These are phyloP conservation scores for Arenaria interpres DNA, from an alignment of 2,113 vertebrate species.

Conservation along the genomic window DNA sequence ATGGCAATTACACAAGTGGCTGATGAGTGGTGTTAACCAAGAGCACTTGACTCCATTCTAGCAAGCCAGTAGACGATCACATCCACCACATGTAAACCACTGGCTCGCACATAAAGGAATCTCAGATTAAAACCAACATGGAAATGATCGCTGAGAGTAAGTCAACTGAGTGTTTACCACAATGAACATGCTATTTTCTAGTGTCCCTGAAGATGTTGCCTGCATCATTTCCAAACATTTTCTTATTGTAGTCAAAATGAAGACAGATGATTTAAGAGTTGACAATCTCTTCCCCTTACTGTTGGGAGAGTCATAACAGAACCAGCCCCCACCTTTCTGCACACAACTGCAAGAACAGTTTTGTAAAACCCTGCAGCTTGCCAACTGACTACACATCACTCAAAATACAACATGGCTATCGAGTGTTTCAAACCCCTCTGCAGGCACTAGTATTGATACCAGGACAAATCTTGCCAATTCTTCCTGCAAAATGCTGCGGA, in stretches of 20 bases:
- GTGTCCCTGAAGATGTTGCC: neutral
- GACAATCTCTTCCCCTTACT: neutral
- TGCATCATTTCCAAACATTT: neutral
- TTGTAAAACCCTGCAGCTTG: neutral
- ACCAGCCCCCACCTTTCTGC: conserved; percentile 1
- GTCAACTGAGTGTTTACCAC: neutral
- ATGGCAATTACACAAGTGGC: neutral
- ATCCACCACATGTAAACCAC: neutral
- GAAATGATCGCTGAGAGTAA: neutral
- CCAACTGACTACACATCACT: neutral
- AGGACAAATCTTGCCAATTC: neutral
- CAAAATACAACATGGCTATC: neutral
- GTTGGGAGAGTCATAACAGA: conserved; percentile 11
- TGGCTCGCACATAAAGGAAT: neutral
- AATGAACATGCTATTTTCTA: neutral
- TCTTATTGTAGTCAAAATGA: neutral
- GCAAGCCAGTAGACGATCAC: neutral
- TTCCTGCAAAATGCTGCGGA: neutral
- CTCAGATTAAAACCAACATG: neutral
- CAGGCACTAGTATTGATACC: neutral
- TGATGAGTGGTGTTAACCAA: neutral
- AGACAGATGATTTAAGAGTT: neutral
- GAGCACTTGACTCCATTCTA: neutral
- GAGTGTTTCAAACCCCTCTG: neutral
- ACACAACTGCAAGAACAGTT: neutral